Evolutionary conservation across 1,140 invertebrate species (phyloP), one percentile per base, ranked within the genome.

Genomic region (Drosophila nikananu): DNA sequence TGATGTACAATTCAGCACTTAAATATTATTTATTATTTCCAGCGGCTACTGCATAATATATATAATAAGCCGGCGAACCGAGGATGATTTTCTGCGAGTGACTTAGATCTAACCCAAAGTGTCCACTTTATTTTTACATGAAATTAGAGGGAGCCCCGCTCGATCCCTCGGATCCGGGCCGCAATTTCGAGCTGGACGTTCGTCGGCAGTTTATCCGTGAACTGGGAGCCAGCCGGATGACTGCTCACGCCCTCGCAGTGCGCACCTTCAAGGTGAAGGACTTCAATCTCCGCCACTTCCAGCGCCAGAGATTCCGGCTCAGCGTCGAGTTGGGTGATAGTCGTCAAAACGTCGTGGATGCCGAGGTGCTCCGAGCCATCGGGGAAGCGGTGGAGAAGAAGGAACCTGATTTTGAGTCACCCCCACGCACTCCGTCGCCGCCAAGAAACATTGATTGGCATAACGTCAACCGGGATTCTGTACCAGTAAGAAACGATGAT

Each of bases 361-460:
- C 49, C 5, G 25, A 54, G 23, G 70, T 89, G 52, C n/a, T 68
- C 13, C 25, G 23, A 2, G 44, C 79, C 30, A 71, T 87, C 15
- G 37, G 8, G 1, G 41, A 49, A 1, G 44, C 73, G 10, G 17
- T 89, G 10, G 62, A 80, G 10, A 21, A 23, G 5, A 39, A 32
- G 10, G 15, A 51, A 13, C 9, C 41, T 13, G 30, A 39, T 5
- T 9, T 12, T 21, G 25, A 23, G 19, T 30, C 27, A 9, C 67
- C 52, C 0, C 77, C 81, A 15, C 44, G 55, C 4, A 74, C 84
- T 4, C 74, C 74, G 9, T 60, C 81, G 25, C 77, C 84, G 12
- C 77, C 84, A 12, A 52, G 65, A 17, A 68, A 89, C 52, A 84
- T 84, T 3, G 65, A 89, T 55, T 89, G 84, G 84, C 72, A 76